phyloP scores from a whole-genome alignment of 2,113 vertebrate species.

The Megaptera novaeangliae region DNA sequence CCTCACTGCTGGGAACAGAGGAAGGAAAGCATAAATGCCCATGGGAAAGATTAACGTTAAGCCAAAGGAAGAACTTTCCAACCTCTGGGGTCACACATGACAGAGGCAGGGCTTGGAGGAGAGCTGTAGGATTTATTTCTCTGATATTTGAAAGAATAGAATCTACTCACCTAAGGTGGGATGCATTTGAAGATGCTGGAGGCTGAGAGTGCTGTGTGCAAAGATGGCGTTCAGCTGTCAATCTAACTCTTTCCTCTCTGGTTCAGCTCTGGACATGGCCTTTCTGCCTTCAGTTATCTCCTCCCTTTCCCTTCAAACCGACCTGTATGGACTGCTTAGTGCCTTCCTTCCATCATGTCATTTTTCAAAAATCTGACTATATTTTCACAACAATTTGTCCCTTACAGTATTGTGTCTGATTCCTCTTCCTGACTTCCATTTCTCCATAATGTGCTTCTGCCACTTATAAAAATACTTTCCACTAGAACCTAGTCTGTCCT shows the following conservation, averaged over 20 bases:
- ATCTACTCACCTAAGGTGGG: not conserved
- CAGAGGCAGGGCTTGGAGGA: not conserved
- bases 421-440: not conserved
- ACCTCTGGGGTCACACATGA: not conserved
- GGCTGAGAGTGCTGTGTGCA: not conserved
- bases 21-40: not conserved
- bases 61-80: not conserved
- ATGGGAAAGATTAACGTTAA: not conserved
- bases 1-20: not conserved
- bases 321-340: not conserved
- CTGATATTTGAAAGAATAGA: not conserved
- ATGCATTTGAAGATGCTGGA: not conserved
- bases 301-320: not conserved
- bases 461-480: not conserved
- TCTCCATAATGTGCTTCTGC: not conserved
- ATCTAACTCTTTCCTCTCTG: not conserved
- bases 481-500: not conserved
- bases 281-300: not conserved
- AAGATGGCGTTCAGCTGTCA: not conserved
- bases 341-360: not conserved
- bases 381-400: not conserved
- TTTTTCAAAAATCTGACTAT: not conserved
- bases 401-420: not conserved
- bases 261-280: not conserved
- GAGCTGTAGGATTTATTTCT: not conserved